These are phyloP conservation scores for Pachypanchax playfairii DNA, from an alignment of 2,113 vertebrate species.

Conservation along the genomic window DNA sequence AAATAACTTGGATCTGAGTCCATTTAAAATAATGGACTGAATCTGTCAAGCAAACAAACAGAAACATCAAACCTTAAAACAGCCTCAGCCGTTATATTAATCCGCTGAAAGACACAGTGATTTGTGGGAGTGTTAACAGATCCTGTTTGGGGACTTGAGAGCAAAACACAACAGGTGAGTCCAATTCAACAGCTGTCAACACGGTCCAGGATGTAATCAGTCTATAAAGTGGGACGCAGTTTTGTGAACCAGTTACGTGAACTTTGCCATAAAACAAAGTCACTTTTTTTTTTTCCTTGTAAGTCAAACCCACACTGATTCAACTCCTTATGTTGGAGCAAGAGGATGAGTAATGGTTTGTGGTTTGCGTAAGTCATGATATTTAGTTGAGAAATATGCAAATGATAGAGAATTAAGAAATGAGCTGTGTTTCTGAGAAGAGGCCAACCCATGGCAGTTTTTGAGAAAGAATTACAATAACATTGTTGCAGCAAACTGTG, in stretches of 20 bases:
- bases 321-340: constrained; percentile 4
- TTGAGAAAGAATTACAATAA: constrained; percentile 44
- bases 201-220: constrained; percentile 63
- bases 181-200: constrained; percentile 73
- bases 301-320: constrained; percentile 5
- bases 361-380: constrained; percentile 37
- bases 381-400: constrained; percentile 53
- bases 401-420: constrained; percentile 36
- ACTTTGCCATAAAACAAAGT: constrained; percentile 17
- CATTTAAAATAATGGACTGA: constrained; percentile 38
- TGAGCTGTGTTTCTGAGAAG: constrained; percentile 24
- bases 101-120: constrained; percentile 58
- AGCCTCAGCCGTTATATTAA: constrained; percentile 54
- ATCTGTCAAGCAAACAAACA: constrained; percentile 24
- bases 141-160: constrained; percentile 65
- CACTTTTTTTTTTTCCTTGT: constrained; percentile 18
- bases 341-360: constrained; percentile 25
- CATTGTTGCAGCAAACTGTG: constrained; percentile 10
- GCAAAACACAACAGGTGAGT: constrained; percentile 74
- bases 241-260: constrained; percentile 44
- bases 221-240: constrained; percentile 53
- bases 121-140: constrained; percentile 65
- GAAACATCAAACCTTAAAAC: constrained; percentile 45
- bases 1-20: constrained; percentile 13
- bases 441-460: constrained; percentile 21